These are phyloP conservation scores for Chrysolina americana DNA, from an alignment of 2,888 invertebrate species.

Conservation along the genomic window DNA sequence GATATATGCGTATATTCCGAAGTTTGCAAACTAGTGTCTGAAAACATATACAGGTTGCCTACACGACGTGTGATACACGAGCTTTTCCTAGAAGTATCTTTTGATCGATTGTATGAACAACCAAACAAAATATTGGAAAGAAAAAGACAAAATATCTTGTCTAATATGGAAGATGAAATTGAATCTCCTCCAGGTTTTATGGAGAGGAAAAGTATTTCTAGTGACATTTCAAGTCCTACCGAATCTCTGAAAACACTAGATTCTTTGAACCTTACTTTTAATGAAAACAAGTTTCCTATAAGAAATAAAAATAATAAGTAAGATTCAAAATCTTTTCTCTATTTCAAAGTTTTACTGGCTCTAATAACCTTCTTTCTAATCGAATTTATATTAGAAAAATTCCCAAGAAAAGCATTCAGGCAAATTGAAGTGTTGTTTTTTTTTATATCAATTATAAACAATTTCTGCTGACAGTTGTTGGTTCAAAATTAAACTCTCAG, in stretches of 20 bases:
- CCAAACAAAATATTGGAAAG: slow-evolving; percentile 48
- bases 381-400: not conserved
- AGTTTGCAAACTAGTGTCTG: slow-evolving; percentile 84
- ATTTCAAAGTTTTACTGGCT: slow-evolving; percentile 3
- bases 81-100: slow-evolving; percentile 88
- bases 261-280: slow-evolving; percentile 72
- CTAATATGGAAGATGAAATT: slow-evolving; percentile 18
- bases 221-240: slow-evolving; percentile 54
- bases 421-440: not conserved
- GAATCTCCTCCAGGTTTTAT: slow-evolving; percentile 31
- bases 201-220: slow-evolving; percentile 49
- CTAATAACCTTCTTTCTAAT: not conserved
- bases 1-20: slow-evolving; percentile 95
- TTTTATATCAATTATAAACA: too few relatives aligned
- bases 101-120: slow-evolving; percentile 75
- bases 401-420: not conserved
- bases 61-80: slow-evolving; percentile 93
- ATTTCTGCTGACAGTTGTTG: too few relatives aligned
- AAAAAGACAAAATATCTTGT: not conserved
- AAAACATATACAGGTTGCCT: slow-evolving; percentile 85
- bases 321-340: slow-evolving; percentile 6
- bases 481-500: too few relatives aligned
- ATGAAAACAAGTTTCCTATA: slow-evolving; percentile 75
- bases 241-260: slow-evolving; percentile 65
- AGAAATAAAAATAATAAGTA: slow-evolving; percentile 51